Base-by-base conservation (phyloP, 1,140 invertebrate genomes). In the Neuroterus valhalla region DNA sequence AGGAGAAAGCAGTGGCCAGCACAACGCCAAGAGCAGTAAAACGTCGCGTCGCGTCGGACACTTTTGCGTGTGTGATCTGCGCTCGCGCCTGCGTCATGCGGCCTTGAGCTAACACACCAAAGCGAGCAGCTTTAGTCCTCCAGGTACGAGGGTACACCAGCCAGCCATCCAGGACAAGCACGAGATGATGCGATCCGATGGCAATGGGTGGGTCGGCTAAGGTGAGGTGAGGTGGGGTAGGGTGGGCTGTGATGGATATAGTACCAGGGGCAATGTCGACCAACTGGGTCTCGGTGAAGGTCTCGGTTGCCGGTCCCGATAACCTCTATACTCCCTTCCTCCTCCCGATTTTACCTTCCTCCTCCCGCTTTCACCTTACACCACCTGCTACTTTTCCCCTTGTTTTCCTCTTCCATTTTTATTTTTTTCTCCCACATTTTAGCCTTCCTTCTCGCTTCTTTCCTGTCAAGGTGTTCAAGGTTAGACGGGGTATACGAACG, bases 251-350 rank as follows among this genome's bases (percentile, higher is more conserved):
- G 75, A 81, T 83, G 82, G 84, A 80, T 83, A 81, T 66, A 82
- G 62, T 80, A 85, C 83, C 81, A 87, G 87, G 88, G 86, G 85
- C 90, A 91, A 90, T 90, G 90, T 90, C 90, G 89, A 90, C 80
- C 87, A 90, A 90, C 87, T 87, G 83, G 89, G 89, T 89, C 86
- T 89, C 87, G 88, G 88, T 89, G 87, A 89, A 89, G 88, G 88
- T 89, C 86, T 86, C 79, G 76, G 70, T 77, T 81, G 72, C 70
- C 68, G 78, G 78, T 79, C 79, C 77, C 43, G 72, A 70, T 55
- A 46, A 71, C 78, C 70, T 73, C 72, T 70, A 48, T 70, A n/a
- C 66, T 44, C 19, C 52, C 45, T 67, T 62, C 70, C 31, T 42
- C 67, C 68, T 74, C 21, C 66, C 44, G 66, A 14, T 62, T 14